Evolutionary conservation across 2,888 invertebrate species (phyloP), one percentile per base, ranked within the genome.

Genomic region (Tortricodes alternella): DNA sequence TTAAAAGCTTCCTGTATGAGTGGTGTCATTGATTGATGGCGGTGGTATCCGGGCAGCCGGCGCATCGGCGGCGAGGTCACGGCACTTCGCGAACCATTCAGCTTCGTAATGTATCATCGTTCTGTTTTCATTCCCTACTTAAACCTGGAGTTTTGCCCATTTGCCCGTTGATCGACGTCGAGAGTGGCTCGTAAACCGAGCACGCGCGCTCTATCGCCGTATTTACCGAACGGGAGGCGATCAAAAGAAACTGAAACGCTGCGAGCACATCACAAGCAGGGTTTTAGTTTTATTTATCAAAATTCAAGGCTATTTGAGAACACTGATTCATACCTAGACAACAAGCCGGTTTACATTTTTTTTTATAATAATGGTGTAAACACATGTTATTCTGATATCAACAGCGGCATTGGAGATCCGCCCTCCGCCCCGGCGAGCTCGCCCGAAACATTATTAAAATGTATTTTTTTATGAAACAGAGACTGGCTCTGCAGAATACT

Each of bases 131-230:
- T 53, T 53, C 39, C 46, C 39, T 46, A 41, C 53, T 53, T 39
- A 46, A 34, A 41, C 39, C 46, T 53, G 53, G 53, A 53, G 46
- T 53, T 48, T 39, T 53, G 53, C 53, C 53, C 53, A 53, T 46
- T 46, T 34, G 18, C 32, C 39, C 46, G 32, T 46, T 39, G 46
- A 53, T 46, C 53, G 53, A 13, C 53, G 52, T 38, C 34, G 32
- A 38, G 46, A 46, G 53, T 34, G 39, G 39, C 53, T 53, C 53
- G 46, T 53, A 46, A 53, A 53, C 23, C 38, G 46, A 38, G 34
- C 29, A n/a, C 27, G 38, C 32, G 44, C 23, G 44, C 35, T 44
- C 19, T 52, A 37, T 44, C 44, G 19, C 32, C 46, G 53, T 55
- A 55, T 55, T 55, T 55, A 55, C 35, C 46, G 46, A 49, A 49